Conservation (phyloP, 2,888 invertebrate species). For the Brachylomia viminalis region DNA sequence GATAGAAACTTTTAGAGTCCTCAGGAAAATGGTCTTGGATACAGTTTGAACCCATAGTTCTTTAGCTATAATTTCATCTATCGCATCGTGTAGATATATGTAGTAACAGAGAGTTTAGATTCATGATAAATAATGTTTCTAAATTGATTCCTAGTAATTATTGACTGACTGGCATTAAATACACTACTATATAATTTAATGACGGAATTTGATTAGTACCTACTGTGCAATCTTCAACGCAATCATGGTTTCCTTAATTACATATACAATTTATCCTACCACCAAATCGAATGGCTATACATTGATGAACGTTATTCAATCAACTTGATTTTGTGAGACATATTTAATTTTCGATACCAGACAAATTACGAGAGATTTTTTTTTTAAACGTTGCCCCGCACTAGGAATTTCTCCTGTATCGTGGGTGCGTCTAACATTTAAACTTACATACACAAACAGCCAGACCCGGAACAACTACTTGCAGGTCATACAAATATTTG, state of each 20-base stretch:
- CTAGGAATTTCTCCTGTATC: too few species aligned
- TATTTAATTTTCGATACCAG: not conserved
- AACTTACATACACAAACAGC: too few species aligned
- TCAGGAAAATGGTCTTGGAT: not conserved
- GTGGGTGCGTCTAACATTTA: too few species aligned
- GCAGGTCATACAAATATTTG: too few species aligned
- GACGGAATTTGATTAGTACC: constrained; percentile 35
- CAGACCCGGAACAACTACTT: too few species aligned
- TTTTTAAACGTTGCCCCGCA: too few species aligned
- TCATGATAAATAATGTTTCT: constrained; percentile 13
- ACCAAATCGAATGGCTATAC: not conserved
- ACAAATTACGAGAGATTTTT: not conserved
- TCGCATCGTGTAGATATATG: not conserved
- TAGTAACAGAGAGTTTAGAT: not conserved
- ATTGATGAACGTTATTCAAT: not conserved
- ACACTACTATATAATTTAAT: constrained; percentile 28
- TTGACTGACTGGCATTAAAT: constrained; percentile 13
- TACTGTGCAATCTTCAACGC: constrained; percentile 36
- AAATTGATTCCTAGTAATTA: constrained; percentile 27
- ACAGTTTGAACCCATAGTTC: not conserved
- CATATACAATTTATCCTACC: constrained; percentile 12
- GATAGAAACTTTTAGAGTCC: not conserved
- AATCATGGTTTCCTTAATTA: constrained; percentile 32
- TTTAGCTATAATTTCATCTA: not conserved
- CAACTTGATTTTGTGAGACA: too few species aligned